These are phyloP conservation scores for Polyommatus icarus DNA, from an alignment of 2,888 invertebrate genomes.

Conservation along the genomic window DNA sequence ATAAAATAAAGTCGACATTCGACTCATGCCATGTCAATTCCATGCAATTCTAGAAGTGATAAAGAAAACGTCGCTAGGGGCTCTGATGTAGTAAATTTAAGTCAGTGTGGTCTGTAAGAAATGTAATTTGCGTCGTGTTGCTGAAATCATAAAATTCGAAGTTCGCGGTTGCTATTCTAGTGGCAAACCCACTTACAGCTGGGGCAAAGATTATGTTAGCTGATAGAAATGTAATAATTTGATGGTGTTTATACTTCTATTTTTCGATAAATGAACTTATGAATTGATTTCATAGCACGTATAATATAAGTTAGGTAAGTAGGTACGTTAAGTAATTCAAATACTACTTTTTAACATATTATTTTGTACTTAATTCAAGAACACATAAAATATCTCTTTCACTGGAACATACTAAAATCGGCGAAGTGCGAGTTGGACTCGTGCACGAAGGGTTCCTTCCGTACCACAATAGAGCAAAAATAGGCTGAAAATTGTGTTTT, in stretches of 20 bases:
- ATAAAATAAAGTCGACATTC: too few species aligned
- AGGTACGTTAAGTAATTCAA: too few species aligned
- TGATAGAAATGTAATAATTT: not conserved
- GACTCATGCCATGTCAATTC: not conserved
- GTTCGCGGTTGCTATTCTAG: slow-evolving; percentile 10
- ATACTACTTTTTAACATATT: too few species aligned
- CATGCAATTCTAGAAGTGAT: not conserved
- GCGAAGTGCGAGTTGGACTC: too few species aligned
- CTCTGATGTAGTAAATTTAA: not conserved
- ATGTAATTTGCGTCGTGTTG: slow-evolving; percentile 25
- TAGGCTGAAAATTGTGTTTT: too few species aligned
- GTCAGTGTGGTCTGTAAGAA: slow-evolving; percentile 6
- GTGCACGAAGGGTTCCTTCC: too few species aligned
- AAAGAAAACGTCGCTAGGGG: too few species aligned
- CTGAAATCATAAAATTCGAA: slow-evolving; percentile 29
- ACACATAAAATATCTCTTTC: too few species aligned
- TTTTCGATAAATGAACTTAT: not conserved
- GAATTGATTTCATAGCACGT: not conserved
- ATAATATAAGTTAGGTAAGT: not conserved
- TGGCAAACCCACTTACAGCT: slow-evolving; percentile 10
- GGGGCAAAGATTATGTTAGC: not conserved
- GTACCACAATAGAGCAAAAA: too few species aligned
- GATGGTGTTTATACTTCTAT: not conserved
- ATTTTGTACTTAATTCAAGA: too few species aligned
- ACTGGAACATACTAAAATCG: too few species aligned